Percentiles rank a stretch among this genome's conserved stretches.
These are phyloP conservation scores for Glyptemys insculpta DNA, from an alignment of 2,797 vertebrate genomes.

Conservation along the genomic window DNA sequence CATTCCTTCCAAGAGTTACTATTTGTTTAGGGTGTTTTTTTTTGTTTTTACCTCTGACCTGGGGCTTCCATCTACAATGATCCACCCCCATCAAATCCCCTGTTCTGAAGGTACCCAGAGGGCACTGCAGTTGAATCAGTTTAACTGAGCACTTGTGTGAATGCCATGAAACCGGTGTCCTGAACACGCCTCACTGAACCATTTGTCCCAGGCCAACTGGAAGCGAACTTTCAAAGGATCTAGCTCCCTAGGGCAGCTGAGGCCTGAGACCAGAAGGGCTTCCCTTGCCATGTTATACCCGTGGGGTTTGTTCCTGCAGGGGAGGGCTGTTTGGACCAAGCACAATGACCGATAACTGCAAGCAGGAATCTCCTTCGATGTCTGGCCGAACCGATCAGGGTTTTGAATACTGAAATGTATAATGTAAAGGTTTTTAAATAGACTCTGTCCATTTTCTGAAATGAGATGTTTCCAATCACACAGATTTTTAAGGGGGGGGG, in stretches of 20 bases:
- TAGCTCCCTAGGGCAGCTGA: neutral
- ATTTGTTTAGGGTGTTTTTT: neutral
- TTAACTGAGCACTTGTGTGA: neutral
- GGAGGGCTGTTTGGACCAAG: conserved; percentile 19
- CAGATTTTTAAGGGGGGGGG: neutral
- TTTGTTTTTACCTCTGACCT: neutral
- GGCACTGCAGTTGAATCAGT: neutral
- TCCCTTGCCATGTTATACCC: neutral
- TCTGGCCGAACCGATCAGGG: conserved; percentile 33
- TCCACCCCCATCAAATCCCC: neutral
- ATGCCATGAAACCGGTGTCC: neutral
- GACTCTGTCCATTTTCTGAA: conserved; percentile 11
- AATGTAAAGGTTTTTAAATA: conserved; percentile 66
- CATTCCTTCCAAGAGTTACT: accelerated
- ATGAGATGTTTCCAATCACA: conserved; percentile 64
- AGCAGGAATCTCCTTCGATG: conserved; percentile 9
- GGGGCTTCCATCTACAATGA: conserved; percentile 27
- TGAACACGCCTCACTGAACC: neutral
- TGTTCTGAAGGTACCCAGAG: neutral
- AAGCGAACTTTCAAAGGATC: neutral
- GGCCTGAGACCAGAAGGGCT: neutral
- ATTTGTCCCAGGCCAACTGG: neutral
- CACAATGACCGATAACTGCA: conserved; percentile 60
- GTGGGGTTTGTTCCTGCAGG: neutral
- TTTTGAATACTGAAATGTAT: conserved; percentile 56